A percentile compares a stretch with the other conserved stretches of the same genome.
Conservation (phyloP, 2,113 vertebrate genomes). For the Ia io region DNA sequence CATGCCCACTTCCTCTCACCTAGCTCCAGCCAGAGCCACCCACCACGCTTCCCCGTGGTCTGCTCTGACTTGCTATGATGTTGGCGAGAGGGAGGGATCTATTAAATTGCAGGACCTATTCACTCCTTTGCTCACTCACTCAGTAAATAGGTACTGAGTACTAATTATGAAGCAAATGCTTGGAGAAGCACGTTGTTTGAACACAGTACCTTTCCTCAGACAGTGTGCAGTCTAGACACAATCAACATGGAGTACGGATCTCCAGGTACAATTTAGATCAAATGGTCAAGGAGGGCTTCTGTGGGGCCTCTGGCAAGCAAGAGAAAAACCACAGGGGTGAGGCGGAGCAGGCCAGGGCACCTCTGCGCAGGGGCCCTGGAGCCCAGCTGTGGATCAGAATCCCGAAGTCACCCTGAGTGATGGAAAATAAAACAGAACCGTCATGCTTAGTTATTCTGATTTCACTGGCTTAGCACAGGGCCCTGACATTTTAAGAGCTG, state of each 20-base stretch:
- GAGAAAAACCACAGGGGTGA: fast-evolving
- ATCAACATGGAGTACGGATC: not conserved
- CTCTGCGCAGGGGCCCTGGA: fast-evolving
- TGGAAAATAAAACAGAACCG: not conserved
- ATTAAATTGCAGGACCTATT: not conserved
- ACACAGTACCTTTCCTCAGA: not conserved
- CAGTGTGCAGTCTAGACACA: not conserved
- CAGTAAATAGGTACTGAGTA: not conserved
- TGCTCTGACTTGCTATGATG: not conserved
- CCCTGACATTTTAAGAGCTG: not conserved
- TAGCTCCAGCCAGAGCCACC: not conserved
- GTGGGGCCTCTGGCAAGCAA: not conserved
- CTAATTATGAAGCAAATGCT: not conserved
- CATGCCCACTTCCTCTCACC: fast-evolving
- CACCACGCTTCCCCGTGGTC: fast-evolving
- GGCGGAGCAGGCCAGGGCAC: fast-evolving
- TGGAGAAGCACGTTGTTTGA: not conserved
- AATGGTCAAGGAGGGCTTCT: not conserved
- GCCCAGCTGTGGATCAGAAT: fast-evolving
- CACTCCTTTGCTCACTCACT: not conserved
- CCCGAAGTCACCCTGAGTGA: not conserved
- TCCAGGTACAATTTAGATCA: not conserved
- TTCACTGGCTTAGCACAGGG: not conserved
- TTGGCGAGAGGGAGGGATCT: not conserved
- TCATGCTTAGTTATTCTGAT: not conserved